A percentile compares a stretch with the other conserved stretches of the same genome.
Conservation (phyloP, 1,140 invertebrate species). For the Asbolus verrucosus region DNA sequence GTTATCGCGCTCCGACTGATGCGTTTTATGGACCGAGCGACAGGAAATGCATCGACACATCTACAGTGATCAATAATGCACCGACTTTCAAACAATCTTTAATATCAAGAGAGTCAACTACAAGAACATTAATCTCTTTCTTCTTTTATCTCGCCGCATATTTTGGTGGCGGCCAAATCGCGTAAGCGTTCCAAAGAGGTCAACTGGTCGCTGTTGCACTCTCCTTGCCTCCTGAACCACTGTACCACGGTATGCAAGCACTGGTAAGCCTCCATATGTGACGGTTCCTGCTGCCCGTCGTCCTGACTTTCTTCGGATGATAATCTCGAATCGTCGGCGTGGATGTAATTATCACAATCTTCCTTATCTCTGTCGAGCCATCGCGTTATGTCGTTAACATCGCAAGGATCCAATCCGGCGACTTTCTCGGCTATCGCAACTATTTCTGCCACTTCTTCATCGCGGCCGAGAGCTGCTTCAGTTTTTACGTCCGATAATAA, state of each 20-base stretch:
- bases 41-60: background rate
- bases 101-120: no score
- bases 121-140: background rate
- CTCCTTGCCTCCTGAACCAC: slow-evolving; percentile 1
- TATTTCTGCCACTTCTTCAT: slow-evolving; percentile 9
- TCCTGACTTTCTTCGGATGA: background rate
- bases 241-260: background rate
- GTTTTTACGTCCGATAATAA: slow-evolving; percentile 6
- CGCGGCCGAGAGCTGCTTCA: background rate
- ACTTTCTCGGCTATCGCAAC: slow-evolving; percentile 10
- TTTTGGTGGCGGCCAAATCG: background rate
- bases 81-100: no score
- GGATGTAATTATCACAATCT: background rate
- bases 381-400: background rate
- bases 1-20: slow-evolving; percentile 24
- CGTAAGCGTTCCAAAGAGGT: background rate
- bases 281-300: background rate
- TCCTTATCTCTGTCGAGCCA: slow-evolving; percentile 6
- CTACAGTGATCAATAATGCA: background rate
- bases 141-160: background rate
- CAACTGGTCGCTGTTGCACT: slow-evolving; percentile 4
- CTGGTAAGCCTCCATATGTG: slow-evolving; percentile 9
- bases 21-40: slow-evolving; percentile 21
- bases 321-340: background rate
- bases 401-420: background rate